Evolutionary conservation across 2,888 invertebrate genomes (phyloP).

Genomic region (Agelastica alni): DNA sequence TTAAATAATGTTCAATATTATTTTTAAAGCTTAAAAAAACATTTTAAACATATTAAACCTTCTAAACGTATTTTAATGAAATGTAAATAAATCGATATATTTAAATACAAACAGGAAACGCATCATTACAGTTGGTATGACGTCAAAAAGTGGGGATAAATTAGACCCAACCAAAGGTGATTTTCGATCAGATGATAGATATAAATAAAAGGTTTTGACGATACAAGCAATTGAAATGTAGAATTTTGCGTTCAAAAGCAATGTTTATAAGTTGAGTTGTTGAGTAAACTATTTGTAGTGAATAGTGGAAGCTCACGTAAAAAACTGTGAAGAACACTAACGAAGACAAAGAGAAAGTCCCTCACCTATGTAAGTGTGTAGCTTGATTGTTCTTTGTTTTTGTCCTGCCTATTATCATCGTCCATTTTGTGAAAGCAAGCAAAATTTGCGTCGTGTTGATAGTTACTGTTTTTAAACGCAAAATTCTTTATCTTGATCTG

Average conservation of each 20-base stretch:
- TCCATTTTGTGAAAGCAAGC: constrained; percentile 54
- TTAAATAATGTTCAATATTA: too few relatives aligned
- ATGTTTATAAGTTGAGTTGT: constrained; percentile 33
- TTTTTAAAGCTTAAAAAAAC: too few relatives aligned
- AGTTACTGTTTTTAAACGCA: constrained; percentile 47
- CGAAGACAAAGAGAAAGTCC: constrained; percentile 30
- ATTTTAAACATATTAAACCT: too few relatives aligned
- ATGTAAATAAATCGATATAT: too few relatives aligned
- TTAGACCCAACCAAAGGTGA: constrained; percentile 15
- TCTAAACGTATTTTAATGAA: too few relatives aligned
- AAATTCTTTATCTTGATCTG: constrained; percentile 52
- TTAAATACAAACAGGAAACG: too few relatives aligned
- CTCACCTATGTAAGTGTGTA: constrained; percentile 42
- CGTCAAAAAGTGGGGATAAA: neutral
- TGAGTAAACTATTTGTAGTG: constrained; percentile 38
- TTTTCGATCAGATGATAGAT: constrained; percentile 26
- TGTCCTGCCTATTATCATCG: constrained; percentile 44
- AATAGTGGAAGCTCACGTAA: constrained; percentile 32
- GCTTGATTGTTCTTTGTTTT: constrained; percentile 51
- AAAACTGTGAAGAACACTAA: constrained; percentile 23
- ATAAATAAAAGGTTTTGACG: constrained; percentile 26
- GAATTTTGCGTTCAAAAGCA: constrained; percentile 51
- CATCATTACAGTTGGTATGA: neutral
- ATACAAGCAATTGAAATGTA: constrained; percentile 33
- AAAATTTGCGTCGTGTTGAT: constrained; percentile 44